Evolutionary conservation across 2,113 vertebrate species (phyloP).

Genomic region (Actinemys pallida): DNA sequence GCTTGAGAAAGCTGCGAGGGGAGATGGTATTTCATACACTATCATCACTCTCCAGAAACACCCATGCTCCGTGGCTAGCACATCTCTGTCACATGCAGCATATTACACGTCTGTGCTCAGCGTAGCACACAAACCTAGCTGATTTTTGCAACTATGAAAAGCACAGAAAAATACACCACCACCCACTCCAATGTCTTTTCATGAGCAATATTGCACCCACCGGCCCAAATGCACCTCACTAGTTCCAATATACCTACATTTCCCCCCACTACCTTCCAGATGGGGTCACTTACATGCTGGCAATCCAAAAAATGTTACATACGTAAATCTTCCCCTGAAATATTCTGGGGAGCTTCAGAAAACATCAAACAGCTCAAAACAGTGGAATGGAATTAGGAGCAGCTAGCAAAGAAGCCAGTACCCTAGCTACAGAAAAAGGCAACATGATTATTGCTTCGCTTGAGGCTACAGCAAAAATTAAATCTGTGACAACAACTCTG

Average conservation of each 20-base stretch:
- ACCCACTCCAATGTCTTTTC: neutral
- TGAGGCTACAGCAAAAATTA: conserved; percentile 59
- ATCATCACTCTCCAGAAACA: neutral
- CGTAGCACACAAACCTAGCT: neutral
- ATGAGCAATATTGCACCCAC: neutral
- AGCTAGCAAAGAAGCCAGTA: conserved; percentile 6
- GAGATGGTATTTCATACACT: neutral
- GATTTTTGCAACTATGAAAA: neutral
- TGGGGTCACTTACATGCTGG: neutral
- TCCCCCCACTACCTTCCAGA: rapidly evolving
- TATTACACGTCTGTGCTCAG: conserved; percentile 33
- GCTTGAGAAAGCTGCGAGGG: neutral
- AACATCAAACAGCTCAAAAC: neutral
- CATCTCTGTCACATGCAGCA: neutral
- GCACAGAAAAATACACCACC: rapidly evolving
- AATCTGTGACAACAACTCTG: conserved; percentile 40
- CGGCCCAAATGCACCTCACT: neutral
- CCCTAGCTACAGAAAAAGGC: conserved; percentile 6
- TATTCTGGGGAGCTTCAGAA: neutral
- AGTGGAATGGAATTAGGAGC: neutral
- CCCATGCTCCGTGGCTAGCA: neutral
- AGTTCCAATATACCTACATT: neutral
- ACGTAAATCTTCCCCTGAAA: neutral
- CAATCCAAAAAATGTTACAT: neutral
- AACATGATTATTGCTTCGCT: conserved; percentile 49